Evolutionary conservation across 1,140 invertebrate genomes (phyloP).

Genomic region (Drosophila seguyi): DNA sequence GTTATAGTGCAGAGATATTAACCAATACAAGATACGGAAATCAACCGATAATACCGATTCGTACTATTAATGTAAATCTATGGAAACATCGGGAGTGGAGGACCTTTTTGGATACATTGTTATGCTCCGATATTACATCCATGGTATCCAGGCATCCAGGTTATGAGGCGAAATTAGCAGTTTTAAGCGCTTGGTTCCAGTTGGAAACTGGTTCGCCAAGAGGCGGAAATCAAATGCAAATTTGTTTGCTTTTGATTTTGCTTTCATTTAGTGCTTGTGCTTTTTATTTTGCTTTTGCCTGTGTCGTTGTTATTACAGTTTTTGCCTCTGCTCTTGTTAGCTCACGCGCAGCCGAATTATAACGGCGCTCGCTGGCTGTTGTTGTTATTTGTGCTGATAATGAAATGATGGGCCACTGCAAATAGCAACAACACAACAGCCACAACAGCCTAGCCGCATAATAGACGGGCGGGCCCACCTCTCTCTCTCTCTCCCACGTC

Average conservation of each 20-base stretch:
- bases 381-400: conserved; percentile 57
- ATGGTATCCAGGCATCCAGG: too few species aligned
- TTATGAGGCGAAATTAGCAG: background rate
- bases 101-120: too few species aligned
- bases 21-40: too few species aligned
- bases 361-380: conserved; percentile 30
- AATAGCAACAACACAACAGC: conserved; percentile 40
- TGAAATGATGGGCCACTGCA: conserved; percentile 56
- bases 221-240: conserved; percentile 35
- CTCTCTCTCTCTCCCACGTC: background rate
- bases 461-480: conserved; percentile 2
- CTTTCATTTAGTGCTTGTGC: conserved; percentile 12
- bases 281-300: conserved; percentile 22
- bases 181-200: conserved; percentile 22
- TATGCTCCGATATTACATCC: too few species aligned
- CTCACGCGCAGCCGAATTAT: conserved; percentile 63
- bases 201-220: conserved; percentile 28
- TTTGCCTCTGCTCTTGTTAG: conserved; percentile 57
- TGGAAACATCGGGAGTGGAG: too few species aligned
- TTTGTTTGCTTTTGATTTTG: conserved; percentile 34
- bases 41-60: too few species aligned
- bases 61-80: too few species aligned
- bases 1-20: background rate
- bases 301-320: conserved; percentile 17
- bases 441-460: conserved; percentile 28